Evolutionary conservation across 2,888 invertebrate species (phyloP).

Genomic region (Ethmia dodecea): DNA sequence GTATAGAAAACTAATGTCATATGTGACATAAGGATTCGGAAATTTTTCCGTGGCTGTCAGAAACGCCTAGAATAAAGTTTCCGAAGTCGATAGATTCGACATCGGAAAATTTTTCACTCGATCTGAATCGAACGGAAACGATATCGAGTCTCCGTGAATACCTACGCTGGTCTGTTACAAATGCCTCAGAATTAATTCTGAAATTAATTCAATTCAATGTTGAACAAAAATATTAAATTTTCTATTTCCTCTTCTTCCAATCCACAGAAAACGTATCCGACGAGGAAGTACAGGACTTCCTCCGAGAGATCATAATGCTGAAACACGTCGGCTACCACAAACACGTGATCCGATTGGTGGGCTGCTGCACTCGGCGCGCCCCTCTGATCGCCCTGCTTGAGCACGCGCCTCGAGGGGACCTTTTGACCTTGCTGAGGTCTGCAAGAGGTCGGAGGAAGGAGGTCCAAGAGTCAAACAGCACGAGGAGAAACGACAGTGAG

Average conservation of each 20-base stretch:
- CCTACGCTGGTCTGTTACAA: too few relatives aligned
- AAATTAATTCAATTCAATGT: too few relatives aligned
- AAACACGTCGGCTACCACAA: slow-evolving; percentile 86
- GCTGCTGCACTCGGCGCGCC: slow-evolving; percentile 83
- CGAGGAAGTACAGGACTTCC: slow-evolving; percentile 82
- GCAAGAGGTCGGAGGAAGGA: slow-evolving; percentile 55
- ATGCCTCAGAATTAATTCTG: too few relatives aligned
- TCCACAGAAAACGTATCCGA: slow-evolving; percentile 70
- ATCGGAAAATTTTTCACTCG: too few relatives aligned
- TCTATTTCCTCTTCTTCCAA: not conserved
- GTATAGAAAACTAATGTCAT: too few relatives aligned
- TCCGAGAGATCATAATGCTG: slow-evolving; percentile 86
- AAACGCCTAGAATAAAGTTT: too few relatives aligned
- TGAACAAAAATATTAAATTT: not conserved
- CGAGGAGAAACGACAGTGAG: slow-evolving; percentile 49
- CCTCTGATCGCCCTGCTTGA: slow-evolving; percentile 88
- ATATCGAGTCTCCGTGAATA: too few relatives aligned
- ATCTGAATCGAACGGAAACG: too few relatives aligned
- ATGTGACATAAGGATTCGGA: too few relatives aligned
- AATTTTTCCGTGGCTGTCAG: too few relatives aligned
- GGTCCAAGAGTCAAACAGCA: slow-evolving; percentile 60
- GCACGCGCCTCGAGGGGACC: slow-evolving; percentile 86
- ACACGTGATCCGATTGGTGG: slow-evolving; percentile 85
- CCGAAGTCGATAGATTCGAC: too few relatives aligned
- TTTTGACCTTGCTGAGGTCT: slow-evolving; percentile 79